These are phyloP conservation scores for Drosophila pseudoananassae DNA, from an alignment of 1,140 invertebrate genomes.

Conservation along the genomic window DNA sequence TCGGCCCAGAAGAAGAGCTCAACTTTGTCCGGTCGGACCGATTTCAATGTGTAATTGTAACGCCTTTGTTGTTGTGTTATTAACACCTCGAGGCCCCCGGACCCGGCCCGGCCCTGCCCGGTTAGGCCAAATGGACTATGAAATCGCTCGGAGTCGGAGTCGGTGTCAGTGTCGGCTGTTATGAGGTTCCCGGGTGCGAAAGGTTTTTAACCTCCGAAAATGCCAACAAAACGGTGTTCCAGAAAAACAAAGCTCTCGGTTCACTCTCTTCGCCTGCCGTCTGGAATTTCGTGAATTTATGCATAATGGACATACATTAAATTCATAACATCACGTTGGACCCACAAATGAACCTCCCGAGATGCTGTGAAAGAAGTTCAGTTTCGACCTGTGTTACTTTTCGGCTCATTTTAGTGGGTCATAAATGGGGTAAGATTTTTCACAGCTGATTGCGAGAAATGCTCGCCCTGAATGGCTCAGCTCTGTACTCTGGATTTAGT, in stretches of 20 bases:
- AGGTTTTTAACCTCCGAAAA: constrained; percentile 67
- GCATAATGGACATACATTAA: constrained; percentile 79
- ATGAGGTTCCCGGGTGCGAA: constrained; percentile 31
- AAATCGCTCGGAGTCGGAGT: constrained; percentile 25
- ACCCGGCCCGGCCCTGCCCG: background rate
- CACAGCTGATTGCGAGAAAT: constrained; percentile 81
- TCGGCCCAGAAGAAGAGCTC: constrained; percentile 33
- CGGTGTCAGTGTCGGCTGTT: background rate
- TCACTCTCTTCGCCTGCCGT: constrained; percentile 37
- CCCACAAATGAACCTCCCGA: constrained; percentile 25
- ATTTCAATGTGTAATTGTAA: constrained; percentile 82
- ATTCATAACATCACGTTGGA: constrained; percentile 70
- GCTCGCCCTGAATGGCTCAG: constrained; percentile 56
- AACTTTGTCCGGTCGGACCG: constrained; percentile 55
- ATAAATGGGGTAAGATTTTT: constrained; percentile 80
- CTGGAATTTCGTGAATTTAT: constrained; percentile 81
- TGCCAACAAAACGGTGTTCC: constrained; percentile 39
- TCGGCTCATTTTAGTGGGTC: constrained; percentile 70
- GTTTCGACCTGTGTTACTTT: constrained; percentile 46
- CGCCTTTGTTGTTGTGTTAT: constrained; percentile 77
- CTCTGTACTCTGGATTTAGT: constrained; percentile 50
- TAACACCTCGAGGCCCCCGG: constrained; percentile 60
- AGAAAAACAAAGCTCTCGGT: constrained; percentile 70
- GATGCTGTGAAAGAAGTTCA: constrained; percentile 59
- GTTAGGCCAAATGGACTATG: constrained; percentile 69